phyloP scores from a whole-genome alignment of 2,113 vertebrate genomes.

The Siniperca chuatsi region DNA sequence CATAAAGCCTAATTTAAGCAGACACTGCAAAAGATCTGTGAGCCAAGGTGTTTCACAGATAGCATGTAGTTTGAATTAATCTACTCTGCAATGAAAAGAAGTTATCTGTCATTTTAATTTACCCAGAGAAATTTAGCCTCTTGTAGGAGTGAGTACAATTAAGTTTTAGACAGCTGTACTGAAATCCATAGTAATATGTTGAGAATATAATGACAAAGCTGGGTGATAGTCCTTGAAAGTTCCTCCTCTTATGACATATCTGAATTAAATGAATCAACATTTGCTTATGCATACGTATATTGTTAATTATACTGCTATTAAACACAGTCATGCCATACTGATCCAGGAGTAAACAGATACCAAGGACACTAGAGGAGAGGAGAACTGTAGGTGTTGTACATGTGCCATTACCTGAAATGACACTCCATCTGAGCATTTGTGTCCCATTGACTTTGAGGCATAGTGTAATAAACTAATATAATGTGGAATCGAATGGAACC shows the following conservation, averaged over 20 bases:
- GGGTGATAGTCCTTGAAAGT: slow-evolving; percentile 48
- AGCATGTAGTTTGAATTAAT: slow-evolving; percentile 52
- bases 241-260: slow-evolving; percentile 6
- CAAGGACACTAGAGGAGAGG: slow-evolving; percentile 58
- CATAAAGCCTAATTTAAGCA: slow-evolving; percentile 56
- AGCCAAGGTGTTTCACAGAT: slow-evolving; percentile 48
- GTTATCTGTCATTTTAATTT: slow-evolving; percentile 52
- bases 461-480: slow-evolving; percentile 35
- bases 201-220: slow-evolving; percentile 9
- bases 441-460: slow-evolving; percentile 70
- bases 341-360: slow-evolving; percentile 51
- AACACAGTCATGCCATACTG: slow-evolving; percentile 12
- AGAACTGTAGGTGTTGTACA: slow-evolving; percentile 32
- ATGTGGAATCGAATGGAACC: slow-evolving; percentile 44
- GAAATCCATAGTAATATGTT: slow-evolving; percentile 24
- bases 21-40: slow-evolving; percentile 58
- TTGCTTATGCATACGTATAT: background rate
- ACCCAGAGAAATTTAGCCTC: slow-evolving; percentile 44
- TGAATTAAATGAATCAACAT: slow-evolving; percentile 22
- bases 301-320: slow-evolving; percentile 38
- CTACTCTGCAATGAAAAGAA: slow-evolving; percentile 54
- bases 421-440: slow-evolving; percentile 20
- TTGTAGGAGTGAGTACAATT: slow-evolving; percentile 29
- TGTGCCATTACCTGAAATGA: slow-evolving; percentile 55
- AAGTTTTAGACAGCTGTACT: slow-evolving; percentile 28